These are phyloP conservation scores for Drosophila sp. DNA, from an alignment of 1,140 invertebrate species.

Conservation along the genomic window DNA sequence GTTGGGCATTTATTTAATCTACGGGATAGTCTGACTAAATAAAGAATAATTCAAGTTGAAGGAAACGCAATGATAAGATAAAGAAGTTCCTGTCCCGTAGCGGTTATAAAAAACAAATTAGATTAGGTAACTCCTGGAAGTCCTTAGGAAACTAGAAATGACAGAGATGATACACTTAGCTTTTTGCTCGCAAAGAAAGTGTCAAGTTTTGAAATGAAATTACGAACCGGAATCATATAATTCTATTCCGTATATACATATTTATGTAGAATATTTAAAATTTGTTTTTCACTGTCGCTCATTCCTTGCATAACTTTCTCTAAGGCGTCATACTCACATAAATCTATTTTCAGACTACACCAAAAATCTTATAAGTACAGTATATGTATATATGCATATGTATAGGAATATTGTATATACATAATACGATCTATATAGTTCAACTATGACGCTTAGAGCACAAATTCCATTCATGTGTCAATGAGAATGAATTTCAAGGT, in stretches of 20 bases:
- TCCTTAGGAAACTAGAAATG: no score
- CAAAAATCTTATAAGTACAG: conserved; percentile 22
- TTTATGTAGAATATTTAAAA: conserved; percentile 1
- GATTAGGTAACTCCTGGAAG: no score
- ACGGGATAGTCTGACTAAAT: not conserved
- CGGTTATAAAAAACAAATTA: no score
- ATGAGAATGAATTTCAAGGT: conserved; percentile 21
- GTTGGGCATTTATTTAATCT: not conserved
- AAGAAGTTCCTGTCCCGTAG: not conserved
- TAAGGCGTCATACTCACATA: conserved; percentile 32
- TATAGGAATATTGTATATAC: conserved; percentile 10
- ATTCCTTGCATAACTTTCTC: conserved; percentile 57
- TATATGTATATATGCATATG: not conserved
- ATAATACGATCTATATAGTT: conserved; percentile 14
- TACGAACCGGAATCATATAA: not conserved
- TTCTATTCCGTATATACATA: not conserved
- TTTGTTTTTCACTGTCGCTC: conserved; percentile 21
- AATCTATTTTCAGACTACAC: conserved; percentile 53
- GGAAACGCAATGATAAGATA: conserved; percentile 1
- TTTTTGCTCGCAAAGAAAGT: no score
- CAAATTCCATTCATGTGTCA: conserved; percentile 39
- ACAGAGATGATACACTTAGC: no score
- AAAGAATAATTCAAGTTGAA: conserved; percentile 4
- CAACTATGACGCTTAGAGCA: conserved; percentile 18
- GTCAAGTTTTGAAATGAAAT: not conserved